Evolutionary conservation across 2,888 invertebrate species (phyloP), one percentile per base, ranked within the genome.

Genomic region (Pediacus dermestoides): DNA sequence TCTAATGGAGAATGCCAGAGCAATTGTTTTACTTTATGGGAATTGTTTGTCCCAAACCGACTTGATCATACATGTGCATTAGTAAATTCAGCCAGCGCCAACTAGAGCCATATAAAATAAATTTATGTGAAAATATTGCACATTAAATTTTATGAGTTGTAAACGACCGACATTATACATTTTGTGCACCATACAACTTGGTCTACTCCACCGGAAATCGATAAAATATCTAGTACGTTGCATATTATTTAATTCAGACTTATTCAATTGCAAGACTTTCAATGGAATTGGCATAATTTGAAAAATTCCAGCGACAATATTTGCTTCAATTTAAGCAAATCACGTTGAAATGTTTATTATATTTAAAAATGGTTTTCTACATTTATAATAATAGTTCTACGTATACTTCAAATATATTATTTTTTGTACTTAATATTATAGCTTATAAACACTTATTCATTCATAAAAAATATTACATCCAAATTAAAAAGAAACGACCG

Each of bases 71-170:
- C 23, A 38, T 39, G 28, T 39, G 33, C 42, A 43, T 42, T 48
- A 45, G 37, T 37, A 48, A 44, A 44, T 37, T 36, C 30, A 33
- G 9, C 28, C 18, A 31, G 33, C 37, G 37, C 41, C 44, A 43
- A 36, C 43, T 39, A 34, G 37, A 13, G 42, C 40, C 42, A 15
- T 26, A 48, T 46, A 42, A 46, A 49, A 47, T 38, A 41, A 37
- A 50, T 41, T 44, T 42, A 46, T 40, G 53, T 44, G 52, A 52
- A 58, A 60, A 60, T 62, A 60, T 56, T 50, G 47, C 46, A 41
- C 58, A 53, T 57, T 55, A 58, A 56, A 55, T 53, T 60, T 61
- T 60, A 61, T 59, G 58, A 54, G 50, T 56, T 60, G 59, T n/a
- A n/a, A n/a, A n/a, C n/a, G n/a, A n/a, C n/a, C n/a, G n/a, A n/a